Evolutionary conservation across 2,888 invertebrate genomes (phyloP), one percentile per base, ranked within the genome.

Genomic region (Ectemnius continuus): DNA sequence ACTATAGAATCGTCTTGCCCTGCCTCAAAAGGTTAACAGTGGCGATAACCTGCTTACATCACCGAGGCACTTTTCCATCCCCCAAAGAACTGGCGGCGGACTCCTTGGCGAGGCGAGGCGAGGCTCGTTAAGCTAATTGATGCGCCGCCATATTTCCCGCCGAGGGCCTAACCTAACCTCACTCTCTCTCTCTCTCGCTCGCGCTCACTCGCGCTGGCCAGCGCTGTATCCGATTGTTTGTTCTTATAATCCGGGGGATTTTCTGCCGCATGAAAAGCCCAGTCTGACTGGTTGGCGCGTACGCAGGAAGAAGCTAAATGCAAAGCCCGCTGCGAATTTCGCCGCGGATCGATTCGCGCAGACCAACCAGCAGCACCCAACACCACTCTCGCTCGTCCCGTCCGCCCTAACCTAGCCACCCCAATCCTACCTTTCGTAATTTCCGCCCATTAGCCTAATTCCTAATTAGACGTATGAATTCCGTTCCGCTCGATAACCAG

Each of bases 361-460:
- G 59, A 56, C 46, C 13, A 18, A 36, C 36, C 36, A 36, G 2
- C 36, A 36, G 2, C 4, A 6, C 36, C 36, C 36, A 8, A 36
- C 23, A 36, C 23, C 56, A 60, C 23, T 18, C 20, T 45, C 59
- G 16, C 1, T 8, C 48, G 28, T n/a, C 57, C 36, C 46, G 23
- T 59, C 23, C 16, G 57, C 63, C 47, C 45, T 23, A 23, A 23
- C 23, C 23, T 23, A 23, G 14, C 56, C 36, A 57, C 60, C 59
- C 68, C 16, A 36, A 36, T 36, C 36, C 36, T 36, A 8, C 36
- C 36, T 52, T 52, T 52, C 52, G 76, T 47, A 78, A 81, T 74
- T 78, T 81, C 80, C 76, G 74, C 20, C 45, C 59, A 73, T 75
- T 70, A 67, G 62, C 66, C 70, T 75, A 76, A 81, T 80, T 80